These are phyloP conservation scores for Mergus octosetaceus DNA, from an alignment of 2,797 vertebrate genomes.

Conservation along the genomic window DNA sequence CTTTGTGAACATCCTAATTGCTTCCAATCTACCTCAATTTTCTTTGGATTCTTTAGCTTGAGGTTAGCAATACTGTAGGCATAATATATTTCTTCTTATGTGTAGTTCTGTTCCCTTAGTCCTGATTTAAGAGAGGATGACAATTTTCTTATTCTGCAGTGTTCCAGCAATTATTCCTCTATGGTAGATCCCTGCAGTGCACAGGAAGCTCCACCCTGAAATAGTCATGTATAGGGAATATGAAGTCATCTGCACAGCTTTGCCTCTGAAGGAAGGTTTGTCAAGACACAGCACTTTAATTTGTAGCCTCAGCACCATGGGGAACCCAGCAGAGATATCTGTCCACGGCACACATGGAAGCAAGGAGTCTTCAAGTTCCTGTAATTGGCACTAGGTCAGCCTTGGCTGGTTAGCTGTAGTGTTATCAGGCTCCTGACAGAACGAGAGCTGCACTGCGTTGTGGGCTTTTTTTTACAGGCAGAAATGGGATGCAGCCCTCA, in stretches of 20 bases:
- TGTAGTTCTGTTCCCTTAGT: background rate
- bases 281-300: background rate
- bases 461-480: background rate
- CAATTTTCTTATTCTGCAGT: background rate
- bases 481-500: background rate
- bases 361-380: background rate
- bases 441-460: background rate
- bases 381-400: background rate
- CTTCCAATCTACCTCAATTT: constrained; percentile 21
- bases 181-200: background rate
- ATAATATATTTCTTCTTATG: background rate
- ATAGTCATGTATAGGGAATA: background rate
- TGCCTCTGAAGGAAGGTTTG: constrained; percentile 20
- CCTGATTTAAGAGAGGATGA: background rate
- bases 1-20: constrained; percentile 3
- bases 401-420: background rate
- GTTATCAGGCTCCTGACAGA: background rate
- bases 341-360: background rate
- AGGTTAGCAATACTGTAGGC: background rate
- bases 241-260: constrained; percentile 16
- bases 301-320: background rate
- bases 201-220: constrained; percentile 46
- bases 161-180: background rate
- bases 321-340: background rate
- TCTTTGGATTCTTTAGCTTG: background rate